These are phyloP conservation scores for Siderastrea siderea DNA, from an alignment of 92 coral and sea anemone genomes.

Conservation along the genomic window DNA sequence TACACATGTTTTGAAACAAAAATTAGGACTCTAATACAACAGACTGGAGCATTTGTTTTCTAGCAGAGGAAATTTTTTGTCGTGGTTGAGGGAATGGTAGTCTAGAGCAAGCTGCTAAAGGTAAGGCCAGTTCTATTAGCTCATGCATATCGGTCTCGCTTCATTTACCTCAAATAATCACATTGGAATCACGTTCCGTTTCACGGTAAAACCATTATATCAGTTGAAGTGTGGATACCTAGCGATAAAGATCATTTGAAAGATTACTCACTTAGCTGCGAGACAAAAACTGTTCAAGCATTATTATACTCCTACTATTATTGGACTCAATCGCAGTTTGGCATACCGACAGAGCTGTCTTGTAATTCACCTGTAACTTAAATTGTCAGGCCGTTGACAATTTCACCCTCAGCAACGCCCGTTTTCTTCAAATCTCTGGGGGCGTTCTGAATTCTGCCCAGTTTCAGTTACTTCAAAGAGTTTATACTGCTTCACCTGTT, in stretches of 20 bases:
- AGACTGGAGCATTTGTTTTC: neutral
- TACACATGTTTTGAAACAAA: neutral
- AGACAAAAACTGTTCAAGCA: neutral
- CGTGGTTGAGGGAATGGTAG: neutral
- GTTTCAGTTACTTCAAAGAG: too few species aligned
- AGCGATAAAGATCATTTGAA: neutral
- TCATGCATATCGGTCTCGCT: slow-evolving; percentile 8
- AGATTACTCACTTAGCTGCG: neutral
- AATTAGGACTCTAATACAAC: neutral
- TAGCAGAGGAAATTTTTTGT: neutral
- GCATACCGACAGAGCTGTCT: neutral
- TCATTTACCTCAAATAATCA: neutral
- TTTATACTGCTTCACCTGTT: neutral
- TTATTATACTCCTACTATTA: neutral
- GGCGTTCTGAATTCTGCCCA: neutral
- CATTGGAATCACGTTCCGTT: slow-evolving; percentile 7
- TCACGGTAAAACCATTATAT: neutral
- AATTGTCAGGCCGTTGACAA: too few species aligned
- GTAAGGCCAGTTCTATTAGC: slow-evolving; percentile 11
- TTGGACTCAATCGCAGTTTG: neutral
- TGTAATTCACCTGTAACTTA: neutral
- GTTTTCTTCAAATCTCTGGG: too few species aligned
- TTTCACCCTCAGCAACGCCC: too few species aligned
- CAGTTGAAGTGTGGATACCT: neutral
- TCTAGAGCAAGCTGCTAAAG: neutral